Base-by-base conservation (phyloP, 2,113 vertebrate species). In the Sebastes schlegelii region DNA sequence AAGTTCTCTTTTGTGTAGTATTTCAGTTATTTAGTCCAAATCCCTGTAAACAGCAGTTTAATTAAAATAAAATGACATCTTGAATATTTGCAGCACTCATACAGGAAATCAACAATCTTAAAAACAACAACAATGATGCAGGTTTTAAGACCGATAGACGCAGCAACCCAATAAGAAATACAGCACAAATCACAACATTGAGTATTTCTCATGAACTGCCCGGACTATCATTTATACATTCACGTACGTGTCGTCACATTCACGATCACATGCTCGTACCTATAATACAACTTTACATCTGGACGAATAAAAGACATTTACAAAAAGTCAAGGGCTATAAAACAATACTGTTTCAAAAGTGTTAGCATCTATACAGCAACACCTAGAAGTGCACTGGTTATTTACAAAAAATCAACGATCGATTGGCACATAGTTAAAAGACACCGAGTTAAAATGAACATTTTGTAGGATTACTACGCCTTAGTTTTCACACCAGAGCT, bases 401-500 rank as follows among this genome's bases (percentile, higher is more conserved):
- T 86, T 80, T 85, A 83, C 72, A 85, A 82, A 69, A 82, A 69
- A 87, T 23, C 48, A 74, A 6, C 3, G 5, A 65, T 73, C 0
- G 12, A 67, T 85, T 91, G 90, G 89, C 91, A 92, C 88, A 42
- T 82, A 73, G 40, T 71, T 48, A 49, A 71, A 76, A 80, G 57
- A 85, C 11, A 49, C 11, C 10, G 5, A 54, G n/a, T 51, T 55
- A 74, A 83, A 82, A 73, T 82, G 0, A 19, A 23, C 19, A 46
- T 72, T 66, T 55, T 40, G 42, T 68, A 45, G 26, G 0, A 26
- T 11, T 4, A 45, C 72, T 93, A 95, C 16, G 95, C 95, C 70
- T 97, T 96, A 40, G 95, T 94, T 90, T 98, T 98, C 86, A 99
- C 97, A 80, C 97, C 97, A 88, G 97, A 96, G 92, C 96, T 98